phyloP scores from a whole-genome alignment of 2,888 invertebrate species.

The Apamea crenata region DNA sequence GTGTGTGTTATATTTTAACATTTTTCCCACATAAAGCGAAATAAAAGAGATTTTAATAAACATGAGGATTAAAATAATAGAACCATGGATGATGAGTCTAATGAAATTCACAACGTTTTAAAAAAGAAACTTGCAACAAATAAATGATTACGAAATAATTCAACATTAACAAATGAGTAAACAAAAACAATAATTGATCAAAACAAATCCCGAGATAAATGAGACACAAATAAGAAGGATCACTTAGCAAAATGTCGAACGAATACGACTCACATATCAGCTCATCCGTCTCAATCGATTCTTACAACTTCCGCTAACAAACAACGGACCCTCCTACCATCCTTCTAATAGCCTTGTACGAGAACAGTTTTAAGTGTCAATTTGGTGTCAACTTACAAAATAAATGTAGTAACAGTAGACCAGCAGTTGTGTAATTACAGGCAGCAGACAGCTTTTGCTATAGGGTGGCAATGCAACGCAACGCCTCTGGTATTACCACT shows the following conservation, averaged over 20 bases:
- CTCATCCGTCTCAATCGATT: conserved; percentile 53
- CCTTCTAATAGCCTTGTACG: conserved; percentile 17
- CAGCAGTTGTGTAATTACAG: neutral
- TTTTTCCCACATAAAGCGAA: neutral
- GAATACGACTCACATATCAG: conserved; percentile 30
- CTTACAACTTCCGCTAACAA: conserved; percentile 41
- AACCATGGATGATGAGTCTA: neutral
- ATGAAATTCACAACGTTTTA: neutral
- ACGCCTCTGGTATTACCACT: neutral
- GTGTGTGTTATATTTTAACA: neutral
- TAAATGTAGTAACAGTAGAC: neutral
- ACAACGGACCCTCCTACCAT: conserved; percentile 22
- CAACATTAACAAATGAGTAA: neutral
- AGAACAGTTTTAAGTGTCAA: conserved; percentile 8
- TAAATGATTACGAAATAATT: neutral
- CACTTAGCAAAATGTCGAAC: conserved; percentile 16
- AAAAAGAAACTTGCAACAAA: neutral
- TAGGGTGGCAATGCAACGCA: no score
- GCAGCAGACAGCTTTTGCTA: neutral
- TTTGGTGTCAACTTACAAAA: conserved; percentile 24
- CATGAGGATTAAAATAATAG: neutral
- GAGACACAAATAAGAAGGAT: conserved; percentile 44
- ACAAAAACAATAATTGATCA: conserved; percentile 30
- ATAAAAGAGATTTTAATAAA: neutral
- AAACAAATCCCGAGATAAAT: conserved; percentile 39